Conservation (phyloP, 1,140 invertebrate species). For the Delia radicum region DNA sequence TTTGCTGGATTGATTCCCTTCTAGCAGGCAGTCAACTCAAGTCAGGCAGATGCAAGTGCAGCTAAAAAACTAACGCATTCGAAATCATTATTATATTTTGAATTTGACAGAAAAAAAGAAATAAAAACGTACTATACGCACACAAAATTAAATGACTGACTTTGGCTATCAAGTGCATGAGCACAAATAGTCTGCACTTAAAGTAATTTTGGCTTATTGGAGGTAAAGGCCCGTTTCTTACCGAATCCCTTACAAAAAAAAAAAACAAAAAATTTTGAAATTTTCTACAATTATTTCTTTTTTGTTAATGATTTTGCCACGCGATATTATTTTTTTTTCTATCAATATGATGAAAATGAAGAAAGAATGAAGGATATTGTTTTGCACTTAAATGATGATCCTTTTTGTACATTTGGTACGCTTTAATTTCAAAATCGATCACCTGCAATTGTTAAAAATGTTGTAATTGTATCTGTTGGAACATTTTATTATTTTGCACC, state of each 20-base stretch:
- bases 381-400: not conserved
- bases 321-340: not conserved
- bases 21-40: not conserved
- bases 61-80: constrained; percentile 4
- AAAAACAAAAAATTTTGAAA: too few relatives aligned
- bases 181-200: not conserved
- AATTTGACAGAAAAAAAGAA: constrained; percentile 1
- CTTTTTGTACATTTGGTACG: not conserved
- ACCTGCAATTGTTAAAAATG: not conserved
- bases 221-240: too few relatives aligned
- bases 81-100: constrained; percentile 11
- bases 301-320: constrained; percentile 24
- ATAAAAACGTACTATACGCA: not conserved
- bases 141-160: not conserved
- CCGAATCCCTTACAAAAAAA: too few relatives aligned
- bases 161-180: not conserved
- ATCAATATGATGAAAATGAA: not conserved
- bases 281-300: not conserved
- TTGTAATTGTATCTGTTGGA: not conserved
- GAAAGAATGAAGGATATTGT: not conserved
- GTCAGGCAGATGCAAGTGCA: constrained; percentile 16
- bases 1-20: not conserved
- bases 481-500: not conserved
- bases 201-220: constrained; percentile 11
- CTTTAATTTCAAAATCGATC: not conserved